These are phyloP conservation scores for Calliopsis andreniformis DNA, from an alignment of 1,140 invertebrate genomes.

Conservation along the genomic window DNA sequence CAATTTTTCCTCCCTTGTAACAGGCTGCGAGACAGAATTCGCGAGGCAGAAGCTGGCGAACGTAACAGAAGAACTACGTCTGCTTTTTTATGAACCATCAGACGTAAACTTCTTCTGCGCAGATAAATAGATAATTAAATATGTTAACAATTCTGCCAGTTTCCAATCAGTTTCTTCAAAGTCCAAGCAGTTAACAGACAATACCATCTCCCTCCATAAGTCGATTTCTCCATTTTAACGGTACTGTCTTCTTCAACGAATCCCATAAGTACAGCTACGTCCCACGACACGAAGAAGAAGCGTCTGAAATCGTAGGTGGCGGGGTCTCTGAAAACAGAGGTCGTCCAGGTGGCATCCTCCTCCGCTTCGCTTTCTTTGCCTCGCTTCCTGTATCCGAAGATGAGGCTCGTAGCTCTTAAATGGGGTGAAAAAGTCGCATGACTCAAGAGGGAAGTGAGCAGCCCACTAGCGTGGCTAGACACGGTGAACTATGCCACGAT, in stretches of 20 bases:
- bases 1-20: not conserved
- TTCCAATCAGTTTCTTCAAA: too few species aligned
- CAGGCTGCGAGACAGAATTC: not conserved
- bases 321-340: slow-evolving; percentile 1
- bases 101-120: too few species aligned
- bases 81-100: too few species aligned
- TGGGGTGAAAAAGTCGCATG: slow-evolving; percentile 68
- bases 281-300: not conserved
- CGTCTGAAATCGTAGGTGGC: slow-evolving; percentile 22
- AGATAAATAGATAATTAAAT: too few species aligned
- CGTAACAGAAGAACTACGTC: not conserved
- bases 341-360: slow-evolving; percentile 34
- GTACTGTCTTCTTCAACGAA: not conserved
- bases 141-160: too few species aligned
- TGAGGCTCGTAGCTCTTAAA: slow-evolving; percentile 47
- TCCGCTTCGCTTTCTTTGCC: not conserved
- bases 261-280: not conserved
- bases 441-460: slow-evolving; percentile 52
- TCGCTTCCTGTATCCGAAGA: not conserved
- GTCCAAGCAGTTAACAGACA: too few species aligned
- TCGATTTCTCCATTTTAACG: not conserved
- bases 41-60: too few species aligned
- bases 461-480: slow-evolving; percentile 1
- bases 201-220: too few species aligned
- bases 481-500: slow-evolving; percentile 47